These are phyloP conservation scores for Pinctada fucata DNA, from an alignment of 2,888 invertebrate genomes.

Conservation along the genomic window DNA sequence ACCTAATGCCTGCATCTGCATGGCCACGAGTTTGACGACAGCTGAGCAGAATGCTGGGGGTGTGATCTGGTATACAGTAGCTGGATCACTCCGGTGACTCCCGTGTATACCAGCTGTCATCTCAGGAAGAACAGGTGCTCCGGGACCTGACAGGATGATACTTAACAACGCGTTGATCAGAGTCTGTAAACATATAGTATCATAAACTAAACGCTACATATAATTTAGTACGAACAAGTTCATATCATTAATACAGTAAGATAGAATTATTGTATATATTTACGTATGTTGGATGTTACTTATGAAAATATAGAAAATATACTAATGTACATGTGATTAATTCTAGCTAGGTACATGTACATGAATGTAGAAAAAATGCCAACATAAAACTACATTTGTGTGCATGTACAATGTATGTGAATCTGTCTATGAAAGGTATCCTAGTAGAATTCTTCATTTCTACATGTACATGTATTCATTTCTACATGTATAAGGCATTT, in stretches of 20 bases:
- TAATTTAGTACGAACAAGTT: not conserved
- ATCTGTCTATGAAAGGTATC: too few species aligned
- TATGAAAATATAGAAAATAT: too few species aligned
- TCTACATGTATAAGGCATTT: too few species aligned
- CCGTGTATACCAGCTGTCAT: conserved; percentile 63
- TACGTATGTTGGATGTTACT: too few species aligned
- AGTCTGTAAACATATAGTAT: conserved; percentile 70
- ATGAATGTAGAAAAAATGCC: too few species aligned
- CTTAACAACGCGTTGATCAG: conserved; percentile 79
- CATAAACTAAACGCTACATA: not conserved
- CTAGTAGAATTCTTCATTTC: too few species aligned
- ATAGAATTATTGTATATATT: not conserved
- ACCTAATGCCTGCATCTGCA: conserved; percentile 95
- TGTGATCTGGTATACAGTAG: conserved; percentile 78
- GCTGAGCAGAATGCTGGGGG: conserved; percentile 97
- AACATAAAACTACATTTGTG: too few species aligned
- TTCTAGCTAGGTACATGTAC: too few species aligned
- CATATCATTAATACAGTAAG: conserved; percentile 17
- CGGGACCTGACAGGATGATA: conserved; percentile 85
- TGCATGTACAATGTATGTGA: too few species aligned
- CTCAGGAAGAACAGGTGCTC: conserved; percentile 58
- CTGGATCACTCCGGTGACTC: conserved; percentile 71
- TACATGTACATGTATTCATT: too few species aligned
- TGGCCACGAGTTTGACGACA: conserved; percentile 94
- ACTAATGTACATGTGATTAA: too few species aligned